These are phyloP conservation scores for Leptodactylus fallax DNA, from an alignment of 2,797 vertebrate species.

Conservation along the genomic window DNA sequence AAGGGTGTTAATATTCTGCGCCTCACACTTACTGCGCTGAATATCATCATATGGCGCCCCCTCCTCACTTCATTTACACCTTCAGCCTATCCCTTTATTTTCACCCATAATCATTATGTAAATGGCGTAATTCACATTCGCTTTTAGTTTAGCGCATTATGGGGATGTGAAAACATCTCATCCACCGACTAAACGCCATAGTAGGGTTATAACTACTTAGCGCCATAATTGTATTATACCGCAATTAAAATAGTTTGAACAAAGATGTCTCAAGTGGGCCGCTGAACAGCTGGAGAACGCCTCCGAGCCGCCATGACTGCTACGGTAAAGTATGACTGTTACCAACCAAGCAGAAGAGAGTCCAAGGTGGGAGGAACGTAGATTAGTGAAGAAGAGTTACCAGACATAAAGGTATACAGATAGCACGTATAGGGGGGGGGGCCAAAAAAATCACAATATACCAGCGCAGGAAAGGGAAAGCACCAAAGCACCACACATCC, in stretches of 20 bases:
- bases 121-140: constrained; percentile 49
- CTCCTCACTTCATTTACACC: constrained; percentile 25
- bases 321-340: constrained; percentile 50
- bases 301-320: constrained; percentile 64
- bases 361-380: background rate
- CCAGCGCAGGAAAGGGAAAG: too few relatives aligned
- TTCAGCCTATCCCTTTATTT: constrained; percentile 45
- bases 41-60: background rate
- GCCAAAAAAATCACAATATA: too few relatives aligned
- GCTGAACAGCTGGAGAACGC: constrained; percentile 64
- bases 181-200: constrained; percentile 68
- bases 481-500: too few relatives aligned
- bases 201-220: constrained; percentile 69
- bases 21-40: background rate
- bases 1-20: background rate
- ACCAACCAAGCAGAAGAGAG: background rate
- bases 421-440: too few relatives aligned
- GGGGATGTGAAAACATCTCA: constrained; percentile 51
- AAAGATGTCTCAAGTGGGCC: constrained; percentile 69
- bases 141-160: constrained; percentile 50
- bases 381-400: background rate
- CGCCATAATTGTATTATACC: constrained; percentile 72
- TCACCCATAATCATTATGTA: constrained; percentile 54
- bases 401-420: too few relatives aligned
- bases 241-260: constrained; percentile 74